Conservation (phyloP, 1,140 invertebrate species). For the Harpegnathos saltator region DNA sequence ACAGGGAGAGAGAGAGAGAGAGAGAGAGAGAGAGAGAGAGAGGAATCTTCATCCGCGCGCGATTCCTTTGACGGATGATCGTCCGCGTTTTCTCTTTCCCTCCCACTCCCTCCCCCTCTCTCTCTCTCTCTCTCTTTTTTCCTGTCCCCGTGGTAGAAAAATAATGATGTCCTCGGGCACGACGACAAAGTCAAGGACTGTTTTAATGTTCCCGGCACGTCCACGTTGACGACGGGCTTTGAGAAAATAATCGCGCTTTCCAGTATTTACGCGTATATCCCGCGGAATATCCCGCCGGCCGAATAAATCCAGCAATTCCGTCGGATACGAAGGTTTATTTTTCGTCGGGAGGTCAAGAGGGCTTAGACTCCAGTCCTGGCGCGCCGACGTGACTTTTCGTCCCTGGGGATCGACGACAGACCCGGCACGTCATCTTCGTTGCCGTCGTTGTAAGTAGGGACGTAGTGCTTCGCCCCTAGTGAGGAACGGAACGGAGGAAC, state of each 20-base stretch:
- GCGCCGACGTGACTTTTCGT: slow-evolving; percentile 23
- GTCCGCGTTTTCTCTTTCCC: background rate
- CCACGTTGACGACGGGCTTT: slow-evolving; percentile 66
- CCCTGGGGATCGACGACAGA: background rate
- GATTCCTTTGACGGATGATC: slow-evolving; percentile 74
- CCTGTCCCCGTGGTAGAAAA: slow-evolving; percentile 59
- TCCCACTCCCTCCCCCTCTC: background rate
- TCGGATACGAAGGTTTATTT: slow-evolving; percentile 68
- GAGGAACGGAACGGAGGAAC: background rate
- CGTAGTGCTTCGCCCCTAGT: no score
- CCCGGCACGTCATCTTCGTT: no score
- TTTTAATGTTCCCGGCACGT: slow-evolving; percentile 72
- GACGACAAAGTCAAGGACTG: slow-evolving; percentile 57
- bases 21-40: no score
- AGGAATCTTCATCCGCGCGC: slow-evolving; percentile 59
- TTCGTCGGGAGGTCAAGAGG: slow-evolving; percentile 66
- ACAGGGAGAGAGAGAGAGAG: no score
- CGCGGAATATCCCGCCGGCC: slow-evolving; percentile 64
- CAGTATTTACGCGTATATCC: slow-evolving; percentile 76
- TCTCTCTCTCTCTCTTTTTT: background rate
- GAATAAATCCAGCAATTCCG: slow-evolving; percentile 68
- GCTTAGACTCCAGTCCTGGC: slow-evolving; percentile 19
- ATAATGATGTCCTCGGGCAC: slow-evolving; percentile 71
- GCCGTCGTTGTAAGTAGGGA: no score
- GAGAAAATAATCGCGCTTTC: slow-evolving; percentile 78